phyloP scores from a whole-genome alignment of 2,797 vertebrate genomes.

The Coilia nasus region DNA sequence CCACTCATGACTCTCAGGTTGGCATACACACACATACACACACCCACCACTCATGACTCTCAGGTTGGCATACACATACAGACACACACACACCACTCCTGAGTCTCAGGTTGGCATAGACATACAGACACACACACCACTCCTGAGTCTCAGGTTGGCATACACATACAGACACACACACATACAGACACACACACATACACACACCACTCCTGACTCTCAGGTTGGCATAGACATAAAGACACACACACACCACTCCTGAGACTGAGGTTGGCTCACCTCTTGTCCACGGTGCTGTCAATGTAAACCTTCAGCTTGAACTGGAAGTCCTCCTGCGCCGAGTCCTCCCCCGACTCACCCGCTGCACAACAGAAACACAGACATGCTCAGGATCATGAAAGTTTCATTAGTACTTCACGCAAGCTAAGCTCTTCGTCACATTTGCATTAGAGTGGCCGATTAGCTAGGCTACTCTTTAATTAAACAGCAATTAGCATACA shows the following conservation, averaged over 20 bases:
- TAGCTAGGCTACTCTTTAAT: no score
- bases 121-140: no score
- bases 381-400: not conserved
- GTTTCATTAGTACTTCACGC: no score
- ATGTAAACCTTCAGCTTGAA: constrained; percentile 95
- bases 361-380: constrained; percentile 64
- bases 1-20: no score
- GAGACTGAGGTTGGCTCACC: constrained; percentile 67
- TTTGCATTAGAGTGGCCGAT: not conserved
- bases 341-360: constrained; percentile 86
- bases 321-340: constrained; percentile 92
- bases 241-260: no score
- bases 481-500: not conserved
- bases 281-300: constrained; percentile 95
- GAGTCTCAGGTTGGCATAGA: no score
- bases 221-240: not conserved
- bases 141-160: no score
- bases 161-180: no score
- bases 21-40: not conserved
- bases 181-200: no score
- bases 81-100: no score
- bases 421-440: not conserved
- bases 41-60: not conserved
- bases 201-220: not conserved
- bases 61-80: not conserved